Conservation (phyloP, 2,888 invertebrate species). For the Microctonus hyperodae region DNA sequence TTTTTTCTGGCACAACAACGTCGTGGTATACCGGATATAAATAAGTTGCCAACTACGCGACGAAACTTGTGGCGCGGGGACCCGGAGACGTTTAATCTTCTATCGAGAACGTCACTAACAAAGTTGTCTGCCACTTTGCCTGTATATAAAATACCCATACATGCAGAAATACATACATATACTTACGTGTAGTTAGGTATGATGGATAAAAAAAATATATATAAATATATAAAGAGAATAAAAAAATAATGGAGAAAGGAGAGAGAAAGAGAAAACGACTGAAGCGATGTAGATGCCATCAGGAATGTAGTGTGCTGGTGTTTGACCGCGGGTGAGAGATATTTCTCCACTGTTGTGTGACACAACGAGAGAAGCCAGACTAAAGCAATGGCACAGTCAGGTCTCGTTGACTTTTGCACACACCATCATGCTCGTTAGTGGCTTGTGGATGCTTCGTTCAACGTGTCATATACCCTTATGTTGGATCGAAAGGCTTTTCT, state of each 20-base stretch:
- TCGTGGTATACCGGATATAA: conserved; percentile 1
- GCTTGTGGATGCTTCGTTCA: conserved; percentile 35
- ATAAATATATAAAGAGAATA: background rate
- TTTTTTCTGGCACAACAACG: background rate
- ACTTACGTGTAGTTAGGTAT: background rate
- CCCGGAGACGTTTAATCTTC: conserved; percentile 40
- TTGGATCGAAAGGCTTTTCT: conserved; percentile 1
- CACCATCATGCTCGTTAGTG: conserved; percentile 50
- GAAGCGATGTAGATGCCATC: conserved; percentile 41
- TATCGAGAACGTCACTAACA: conserved; percentile 49
- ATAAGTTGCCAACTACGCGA: background rate
- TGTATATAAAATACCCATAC: background rate
- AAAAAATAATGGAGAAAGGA: background rate
- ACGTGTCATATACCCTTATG: conserved; percentile 40
- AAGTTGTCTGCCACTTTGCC: conserved; percentile 48
- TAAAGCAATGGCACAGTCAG: conserved; percentile 6
- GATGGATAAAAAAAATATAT: background rate
- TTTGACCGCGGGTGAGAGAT: conserved; percentile 41
- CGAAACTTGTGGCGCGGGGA: background rate
- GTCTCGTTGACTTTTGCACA: conserved; percentile 23
- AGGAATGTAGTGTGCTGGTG: conserved; percentile 25
- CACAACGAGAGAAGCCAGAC: conserved; percentile 40
- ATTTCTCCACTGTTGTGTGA: conserved; percentile 47
- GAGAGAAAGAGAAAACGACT: background rate
- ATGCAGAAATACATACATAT: background rate